A percentile compares a stretch with the other conserved stretches of the same genome.
Evolutionary conservation across 2,888 invertebrate genomes (phyloP).

Genomic region (Ormia ochracea): DNA sequence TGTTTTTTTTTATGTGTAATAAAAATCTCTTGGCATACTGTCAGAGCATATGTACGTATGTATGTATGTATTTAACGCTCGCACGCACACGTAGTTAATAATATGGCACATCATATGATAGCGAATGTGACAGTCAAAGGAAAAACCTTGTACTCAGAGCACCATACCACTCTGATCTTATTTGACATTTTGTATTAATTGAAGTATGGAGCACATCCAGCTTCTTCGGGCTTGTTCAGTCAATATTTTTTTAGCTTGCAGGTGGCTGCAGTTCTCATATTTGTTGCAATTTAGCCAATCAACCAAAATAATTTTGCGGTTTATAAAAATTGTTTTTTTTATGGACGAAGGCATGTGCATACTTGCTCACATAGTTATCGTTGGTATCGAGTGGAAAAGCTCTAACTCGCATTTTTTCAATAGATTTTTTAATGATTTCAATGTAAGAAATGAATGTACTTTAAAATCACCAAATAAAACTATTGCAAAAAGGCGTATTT

Average conservation of each 20-base stretch:
- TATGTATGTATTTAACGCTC: neutral
- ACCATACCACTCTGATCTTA: neutral
- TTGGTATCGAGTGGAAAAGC: too few relatives aligned
- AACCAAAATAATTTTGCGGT: constrained; percentile 1
- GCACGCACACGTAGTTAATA: neutral
- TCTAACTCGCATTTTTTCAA: too few relatives aligned
- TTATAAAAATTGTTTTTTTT: constrained; percentile 4
- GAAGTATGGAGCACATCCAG: neutral
- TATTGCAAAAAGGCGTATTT: too few relatives aligned
- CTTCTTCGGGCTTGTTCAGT: neutral
- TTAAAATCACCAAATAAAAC: too few relatives aligned
- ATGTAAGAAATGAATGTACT: too few relatives aligned
- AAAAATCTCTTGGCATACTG: too few relatives aligned
- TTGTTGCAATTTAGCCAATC: neutral
- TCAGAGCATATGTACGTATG: neutral
- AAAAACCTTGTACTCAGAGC: constrained; percentile 29
- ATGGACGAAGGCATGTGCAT: neutral
- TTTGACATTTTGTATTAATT: constrained; percentile 24
- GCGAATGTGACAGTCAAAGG: constrained; percentile 24
- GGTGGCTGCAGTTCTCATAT: constrained; percentile 8
- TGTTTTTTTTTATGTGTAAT: neutral
- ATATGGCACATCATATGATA: constrained; percentile 10
- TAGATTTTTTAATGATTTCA: too few relatives aligned
- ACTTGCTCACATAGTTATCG: too few relatives aligned
- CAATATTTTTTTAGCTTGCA: neutral